Percentiles rank a stretch among this genome's conserved stretches.
Evolutionary conservation across 2,797 vertebrate genomes (phyloP).

Genomic region (Knipowitschia caucasica): DNA sequence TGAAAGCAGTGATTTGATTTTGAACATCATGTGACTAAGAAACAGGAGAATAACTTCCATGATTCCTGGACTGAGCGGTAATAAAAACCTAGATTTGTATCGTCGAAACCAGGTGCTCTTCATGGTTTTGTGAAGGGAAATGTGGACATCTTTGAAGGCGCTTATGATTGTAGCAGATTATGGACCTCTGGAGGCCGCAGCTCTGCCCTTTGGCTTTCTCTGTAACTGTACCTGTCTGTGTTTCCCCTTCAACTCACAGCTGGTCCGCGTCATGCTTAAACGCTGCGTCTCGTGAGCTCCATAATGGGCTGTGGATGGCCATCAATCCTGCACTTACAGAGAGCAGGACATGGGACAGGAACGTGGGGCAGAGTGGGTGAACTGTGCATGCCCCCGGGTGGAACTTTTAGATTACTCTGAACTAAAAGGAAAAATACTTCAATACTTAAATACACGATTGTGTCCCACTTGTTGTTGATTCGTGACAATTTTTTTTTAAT

Average conservation of each 20-base stretch:
- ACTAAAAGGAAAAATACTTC: neutral
- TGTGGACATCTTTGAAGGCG: conserved; percentile 29
- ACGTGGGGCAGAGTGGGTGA: neutral
- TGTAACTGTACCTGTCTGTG: conserved; percentile 18
- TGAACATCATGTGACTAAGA: neutral
- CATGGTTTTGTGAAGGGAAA: conserved; percentile 15
- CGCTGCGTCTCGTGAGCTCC: conserved; percentile 29
- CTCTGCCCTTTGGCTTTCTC: conserved; percentile 14
- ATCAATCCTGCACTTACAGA: conserved; percentile 30
- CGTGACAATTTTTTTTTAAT: too few species aligned
- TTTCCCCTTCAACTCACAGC: conserved; percentile 14
- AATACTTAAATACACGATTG: too few species aligned
- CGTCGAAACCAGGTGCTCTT: conserved; percentile 7
- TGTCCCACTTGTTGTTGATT: too few species aligned
- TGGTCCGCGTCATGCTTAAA: conserved; percentile 20
- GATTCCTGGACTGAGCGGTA: neutral
- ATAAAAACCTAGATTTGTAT: conserved; percentile 2
- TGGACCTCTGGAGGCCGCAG: conserved; percentile 23
- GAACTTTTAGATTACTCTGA: conserved; percentile 5
- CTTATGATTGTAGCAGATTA: conserved; percentile 43
- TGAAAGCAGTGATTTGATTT: too few species aligned
- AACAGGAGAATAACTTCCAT: neutral
- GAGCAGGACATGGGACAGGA: conserved; percentile 16
- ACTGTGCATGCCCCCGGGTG: neutral
- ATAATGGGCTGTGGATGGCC: conserved; percentile 23